Conservation (phyloP, 2,888 invertebrate species). For the Eumerus sabulonum region DNA sequence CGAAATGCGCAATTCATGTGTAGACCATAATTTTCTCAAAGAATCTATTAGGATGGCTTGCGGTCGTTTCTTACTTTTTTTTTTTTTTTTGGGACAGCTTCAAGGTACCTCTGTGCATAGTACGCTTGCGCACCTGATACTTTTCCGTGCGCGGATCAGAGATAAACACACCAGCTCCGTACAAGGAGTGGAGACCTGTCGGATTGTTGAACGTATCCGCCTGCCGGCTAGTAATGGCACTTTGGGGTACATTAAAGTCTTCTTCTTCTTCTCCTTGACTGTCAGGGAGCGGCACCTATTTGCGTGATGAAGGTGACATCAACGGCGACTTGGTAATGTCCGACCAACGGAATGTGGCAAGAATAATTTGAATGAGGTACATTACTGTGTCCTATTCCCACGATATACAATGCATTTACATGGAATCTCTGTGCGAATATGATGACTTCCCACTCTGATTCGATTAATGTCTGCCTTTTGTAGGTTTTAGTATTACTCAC, state of each 20-base stretch:
- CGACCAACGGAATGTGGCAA: conserved; percentile 3
- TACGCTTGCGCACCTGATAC: conserved; percentile 51
- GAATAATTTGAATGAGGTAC: conserved; percentile 14
- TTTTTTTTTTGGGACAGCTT: conserved; percentile 22
- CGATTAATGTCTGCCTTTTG: conserved; percentile 22
- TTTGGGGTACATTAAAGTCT: conserved; percentile 25
- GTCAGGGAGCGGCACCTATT: conserved; percentile 51
- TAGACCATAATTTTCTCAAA: conserved; percentile 62
- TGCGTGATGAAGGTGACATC: conserved; percentile 46
- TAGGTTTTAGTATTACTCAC: neutral
- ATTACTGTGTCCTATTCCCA: neutral
- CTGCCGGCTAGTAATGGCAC: conserved; percentile 32
- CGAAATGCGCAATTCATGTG: conserved; percentile 52
- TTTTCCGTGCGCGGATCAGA: conserved; percentile 43
- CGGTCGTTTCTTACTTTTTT: too few species aligned
- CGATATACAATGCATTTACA: neutral
- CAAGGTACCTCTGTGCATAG: conserved; percentile 14
- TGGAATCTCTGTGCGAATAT: too few species aligned
- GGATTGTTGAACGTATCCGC: conserved; percentile 7
- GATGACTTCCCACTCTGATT: conserved; percentile 32
- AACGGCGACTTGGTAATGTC: conserved; percentile 28
- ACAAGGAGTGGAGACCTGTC: conserved; percentile 41
- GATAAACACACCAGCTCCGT: conserved; percentile 50
- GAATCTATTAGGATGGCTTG: conserved; percentile 58
- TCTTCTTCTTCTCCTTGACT: conserved; percentile 21